Evolutionary conservation across 2,888 invertebrate species (phyloP), one percentile per base, ranked within the genome.

Genomic region (Diadromus collaris): DNA sequence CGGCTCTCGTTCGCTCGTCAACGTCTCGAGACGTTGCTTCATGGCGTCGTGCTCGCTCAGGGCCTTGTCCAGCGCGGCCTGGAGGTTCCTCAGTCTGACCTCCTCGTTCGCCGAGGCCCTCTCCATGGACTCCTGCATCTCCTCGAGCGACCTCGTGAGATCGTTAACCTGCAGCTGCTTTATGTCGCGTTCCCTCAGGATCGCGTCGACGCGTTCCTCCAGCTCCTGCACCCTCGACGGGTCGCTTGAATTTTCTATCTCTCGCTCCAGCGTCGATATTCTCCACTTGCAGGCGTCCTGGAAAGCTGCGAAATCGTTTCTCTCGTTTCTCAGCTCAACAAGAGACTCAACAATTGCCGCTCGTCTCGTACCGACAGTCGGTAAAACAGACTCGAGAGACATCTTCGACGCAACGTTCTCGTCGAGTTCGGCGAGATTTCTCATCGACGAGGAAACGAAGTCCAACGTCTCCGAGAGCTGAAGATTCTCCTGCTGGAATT

Each of bases 161-260:
- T 89, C 88, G 38, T 85, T 88, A 5, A 88, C 74, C 58, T 87
- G 86, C 46, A 87, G 29, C 60, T 87, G 88, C 27, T 88, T 51
- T 38, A 86, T 70, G 4, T 88, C 86, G 13, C 84, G 82, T 27
- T 89, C 88, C 6, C 85, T 79, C 0, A 77, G 69, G 1, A 83
- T 78, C 5, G 58, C 64, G 0, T 76, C 78, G 5, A 86, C 67
- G 13, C 84, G 83, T 9, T 78, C 79, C 29, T 88, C 83, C 16
- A 88, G 48, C 29, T 87, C 85, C 21, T 81, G 80, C 16, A 86
- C 75, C 21, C 78, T 60, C 29, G 84, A 83, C 4, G 74, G 32
- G 10, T 87, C 86, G 0, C 78, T 81, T 3, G 78, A 73, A 5
- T 76, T 81, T 21, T 71, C 83, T 2, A 80, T 24, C 61, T 87